Evolutionary conservation across 2,888 invertebrate genomes (phyloP), one percentile per base, ranked within the genome.

Genomic region (Tryphoninae sp.): DNA sequence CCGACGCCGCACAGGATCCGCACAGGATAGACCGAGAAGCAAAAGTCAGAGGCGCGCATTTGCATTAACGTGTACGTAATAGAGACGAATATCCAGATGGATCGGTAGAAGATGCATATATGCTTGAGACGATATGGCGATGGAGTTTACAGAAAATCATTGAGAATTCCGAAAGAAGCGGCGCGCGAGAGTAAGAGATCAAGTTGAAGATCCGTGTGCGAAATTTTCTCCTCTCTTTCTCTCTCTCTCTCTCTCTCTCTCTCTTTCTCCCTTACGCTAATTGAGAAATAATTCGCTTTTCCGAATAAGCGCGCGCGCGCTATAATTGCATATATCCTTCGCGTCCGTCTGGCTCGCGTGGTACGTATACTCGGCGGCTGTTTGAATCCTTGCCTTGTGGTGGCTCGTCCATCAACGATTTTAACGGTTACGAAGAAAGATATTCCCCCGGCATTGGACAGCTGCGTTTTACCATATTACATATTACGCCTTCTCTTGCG

Each of bases 271-370:
- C 53, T 49, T 45, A 75, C 77, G 71, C 82, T 84, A 83, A 84
- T 84, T 84, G 83, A 84, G 84, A 84, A 84, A 84, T 84, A 83
- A 84, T 84, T 77, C 77, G 77, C 61, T 80, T 71, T 77, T 78
- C 77, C 82, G 80, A 84, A 84, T 82, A 79, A 59, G 59, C 78
- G 16, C 53, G 49, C 42, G 49, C 13, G 62, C 26, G 11, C 51
- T 53, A 74, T 82, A 84, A 84, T 84, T 83, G 81, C 83, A 68
- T 76, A 40, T 64, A 82, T 77, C 68, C 76, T 53, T 76, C 79
- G 51, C 62, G 62, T 76, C 58, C 58, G 79, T 82, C 58, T 22
- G 23, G 26, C 58, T 40, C 45, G n/a, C 13, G 45, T 62, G 40
- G 59, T 23, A 40, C 19, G 33, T 53, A 61, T 33, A 58, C 9